These are phyloP conservation scores for Balanococcus diminutus DNA, from an alignment of 2,888 invertebrate genomes.

Conservation along the genomic window DNA sequence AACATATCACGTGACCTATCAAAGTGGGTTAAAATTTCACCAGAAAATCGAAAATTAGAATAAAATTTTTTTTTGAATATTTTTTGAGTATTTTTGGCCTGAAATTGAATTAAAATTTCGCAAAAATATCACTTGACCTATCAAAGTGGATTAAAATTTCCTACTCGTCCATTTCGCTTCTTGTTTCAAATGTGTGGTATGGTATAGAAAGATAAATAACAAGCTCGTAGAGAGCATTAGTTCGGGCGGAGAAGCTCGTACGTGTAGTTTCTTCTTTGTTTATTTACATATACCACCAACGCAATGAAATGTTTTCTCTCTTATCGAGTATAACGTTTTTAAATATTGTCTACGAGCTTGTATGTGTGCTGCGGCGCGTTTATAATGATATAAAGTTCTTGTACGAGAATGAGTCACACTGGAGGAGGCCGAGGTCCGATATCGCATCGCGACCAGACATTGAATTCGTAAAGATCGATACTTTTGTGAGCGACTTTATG, in stretches of 20 bases:
- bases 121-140: no score
- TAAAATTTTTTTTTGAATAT: no score
- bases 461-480: conserved; percentile 25
- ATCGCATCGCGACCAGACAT: background rate
- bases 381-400: background rate
- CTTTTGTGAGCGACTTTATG: conserved; percentile 25
- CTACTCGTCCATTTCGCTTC: background rate
- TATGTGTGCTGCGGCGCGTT: background rate
- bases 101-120: no score
- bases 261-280: background rate
- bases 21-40: no score
- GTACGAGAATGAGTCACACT: background rate
- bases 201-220: background rate
- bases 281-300: background rate
- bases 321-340: background rate
- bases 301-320: background rate
- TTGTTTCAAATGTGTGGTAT: background rate
- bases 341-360: background rate
- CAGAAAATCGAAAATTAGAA: no score
- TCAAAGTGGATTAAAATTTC: background rate
- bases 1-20: no score
- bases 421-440: background rate
- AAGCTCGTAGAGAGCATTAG: background rate
- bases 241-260: background rate
- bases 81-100: no score